phyloP scores from a whole-genome alignment of 1,140 invertebrate genomes.

The Eriocheir sinensis region DNA sequence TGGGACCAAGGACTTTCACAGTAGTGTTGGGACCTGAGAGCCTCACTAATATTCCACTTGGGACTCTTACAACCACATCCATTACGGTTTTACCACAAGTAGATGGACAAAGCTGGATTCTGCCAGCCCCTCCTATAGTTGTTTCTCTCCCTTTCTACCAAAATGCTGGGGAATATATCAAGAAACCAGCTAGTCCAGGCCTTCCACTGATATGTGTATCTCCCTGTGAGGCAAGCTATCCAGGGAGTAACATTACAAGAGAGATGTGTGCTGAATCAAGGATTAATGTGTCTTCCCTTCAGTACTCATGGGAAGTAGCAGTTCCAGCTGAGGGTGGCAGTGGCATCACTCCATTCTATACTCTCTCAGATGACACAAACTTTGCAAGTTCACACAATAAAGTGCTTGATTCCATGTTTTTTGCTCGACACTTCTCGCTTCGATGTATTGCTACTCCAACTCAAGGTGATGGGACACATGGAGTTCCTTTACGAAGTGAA shows the following conservation, averaged over 20 bases:
- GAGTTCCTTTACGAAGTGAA: constrained; percentile 81
- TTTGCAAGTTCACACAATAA: constrained; percentile 81
- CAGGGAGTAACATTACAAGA: constrained; percentile 81
- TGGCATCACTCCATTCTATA: constrained; percentile 81
- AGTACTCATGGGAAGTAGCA: constrained; percentile 83
- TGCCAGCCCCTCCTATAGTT: constrained; percentile 83
- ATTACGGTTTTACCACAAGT: constrained; percentile 82
- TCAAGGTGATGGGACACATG: constrained; percentile 81
- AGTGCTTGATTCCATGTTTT: constrained; percentile 83
- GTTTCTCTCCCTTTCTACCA: constrained; percentile 82
- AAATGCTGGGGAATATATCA: constrained; percentile 80
- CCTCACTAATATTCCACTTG: constrained; percentile 81
- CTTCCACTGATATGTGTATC: constrained; percentile 83
- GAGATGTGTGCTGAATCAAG: constrained; percentile 80
- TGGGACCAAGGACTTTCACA: constrained; percentile 82
- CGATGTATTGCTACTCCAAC: constrained; percentile 82
- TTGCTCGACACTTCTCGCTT: constrained; percentile 81
- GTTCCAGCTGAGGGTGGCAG: constrained; percentile 80
- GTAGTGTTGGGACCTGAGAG: constrained; percentile 81
- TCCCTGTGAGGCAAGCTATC: constrained; percentile 83
- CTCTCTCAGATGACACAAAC: constrained; percentile 81
- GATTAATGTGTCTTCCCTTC: constrained; percentile 80
- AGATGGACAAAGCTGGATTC: constrained; percentile 81
- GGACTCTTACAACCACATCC: constrained; percentile 80
- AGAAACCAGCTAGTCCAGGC: constrained; percentile 81